These are phyloP conservation scores for Hozukius guyotensis DNA, from an alignment of 2,797 vertebrate species.

Conservation along the genomic window DNA sequence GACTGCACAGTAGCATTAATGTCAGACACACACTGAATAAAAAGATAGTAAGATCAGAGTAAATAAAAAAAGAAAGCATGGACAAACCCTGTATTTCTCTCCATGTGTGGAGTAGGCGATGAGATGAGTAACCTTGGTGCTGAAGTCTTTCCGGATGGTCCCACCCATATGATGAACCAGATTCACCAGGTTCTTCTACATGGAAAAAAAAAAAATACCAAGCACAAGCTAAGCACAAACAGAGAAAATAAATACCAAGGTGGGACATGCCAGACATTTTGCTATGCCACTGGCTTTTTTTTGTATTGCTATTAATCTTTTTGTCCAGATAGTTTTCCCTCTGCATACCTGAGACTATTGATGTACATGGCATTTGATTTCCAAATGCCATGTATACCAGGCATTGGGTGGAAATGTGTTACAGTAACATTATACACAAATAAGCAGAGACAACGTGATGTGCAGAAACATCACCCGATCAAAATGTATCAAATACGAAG, in stretches of 20 bases:
- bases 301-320: background rate
- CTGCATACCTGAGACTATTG: background rate
- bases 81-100: constrained; percentile 94
- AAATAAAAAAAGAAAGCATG: background rate
- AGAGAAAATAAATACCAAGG: background rate
- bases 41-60: background rate
- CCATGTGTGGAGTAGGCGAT: constrained; percentile 94
- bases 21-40: background rate
- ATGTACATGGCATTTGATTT: too few species aligned
- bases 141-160: constrained; percentile 94
- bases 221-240: background rate
- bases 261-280: background rate
- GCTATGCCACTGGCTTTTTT: background rate
- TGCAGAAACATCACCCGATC: background rate
- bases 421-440: background rate
- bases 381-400: background rate
- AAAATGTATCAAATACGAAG: too few species aligned
- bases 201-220: background rate
- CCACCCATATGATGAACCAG: constrained; percentile 99
- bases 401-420: background rate
- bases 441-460: background rate
- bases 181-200: constrained; percentile 92
- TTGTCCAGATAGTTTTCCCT: background rate
- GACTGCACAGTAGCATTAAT: background rate
- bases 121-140: constrained; percentile 96